Base-by-base conservation (phyloP, 2,797 vertebrate genomes). In the Valencia hispanica region DNA sequence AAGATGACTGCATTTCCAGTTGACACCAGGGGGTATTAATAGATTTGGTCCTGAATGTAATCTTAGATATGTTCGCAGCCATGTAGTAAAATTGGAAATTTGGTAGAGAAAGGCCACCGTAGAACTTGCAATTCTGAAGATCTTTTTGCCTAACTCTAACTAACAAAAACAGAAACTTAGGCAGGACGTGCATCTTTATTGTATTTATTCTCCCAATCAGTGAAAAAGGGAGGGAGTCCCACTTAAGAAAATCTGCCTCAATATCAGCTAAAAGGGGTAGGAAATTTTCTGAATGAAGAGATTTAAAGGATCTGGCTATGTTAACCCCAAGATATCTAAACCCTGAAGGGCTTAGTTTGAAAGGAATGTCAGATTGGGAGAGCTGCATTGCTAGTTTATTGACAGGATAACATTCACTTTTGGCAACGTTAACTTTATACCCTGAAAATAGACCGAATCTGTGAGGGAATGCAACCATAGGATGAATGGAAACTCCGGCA, bases 341-440 rank as follows among this genome's bases (percentile, higher is more conserved):
- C 20, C 50, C 17, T 25, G 5, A 53, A 53, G 17, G 50, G 50
- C 50, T 20, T 4, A 53, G 17, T 22, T 53, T 53, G 22, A 53
- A 53, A 6, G 50, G 50, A 53, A 53, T 20, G 7, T 53, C 17
- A 25, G 50, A 53, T 53, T 53, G 17, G 20, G 50, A 53, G 50
- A 53, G 50, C 20, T 53, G 50, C 20, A 53, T 3, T 25, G 50
- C 50, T 25, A 53, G 22, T 20, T 53, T 17, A 18, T 70, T 48
- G 2, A 70, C 30, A 48, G 68, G n/a, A n/a, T n/a, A n/a, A n/a
- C n/a, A n/a, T 27, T 59, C 43, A 10, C 65, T 73, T 15, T 69
- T 79, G 14, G 15, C 30, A 1, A 61, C 3, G 9, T 48, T 79
- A 22, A 79, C 63, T 53, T 69, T 73, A 36, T 47, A 68, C 10